phyloP scores from a whole-genome alignment of 2,797 vertebrate genomes.

The Micromesistius poutassou region DNA sequence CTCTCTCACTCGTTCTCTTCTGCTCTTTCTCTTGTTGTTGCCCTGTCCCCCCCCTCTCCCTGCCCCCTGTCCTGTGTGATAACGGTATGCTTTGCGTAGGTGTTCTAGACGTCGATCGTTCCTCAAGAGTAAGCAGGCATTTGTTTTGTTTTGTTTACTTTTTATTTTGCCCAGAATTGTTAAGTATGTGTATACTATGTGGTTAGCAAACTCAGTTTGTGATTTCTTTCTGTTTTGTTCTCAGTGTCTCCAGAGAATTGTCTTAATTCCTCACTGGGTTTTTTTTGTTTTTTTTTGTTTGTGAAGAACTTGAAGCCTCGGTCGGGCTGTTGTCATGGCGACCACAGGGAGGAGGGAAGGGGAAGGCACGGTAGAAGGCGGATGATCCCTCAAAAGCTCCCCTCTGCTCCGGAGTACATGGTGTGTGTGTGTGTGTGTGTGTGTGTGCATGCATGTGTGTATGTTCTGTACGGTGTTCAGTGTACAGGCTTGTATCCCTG shows the following conservation, averaged over 20 bases:
- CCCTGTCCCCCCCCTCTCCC: constrained; percentile 61
- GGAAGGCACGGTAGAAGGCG: constrained; percentile 35
- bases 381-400: constrained; percentile 43
- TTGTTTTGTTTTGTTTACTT: constrained; percentile 37
- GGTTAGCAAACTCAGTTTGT: constrained; percentile 76
- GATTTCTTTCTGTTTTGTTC: constrained; percentile 61
- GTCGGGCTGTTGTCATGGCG: constrained; percentile 50
- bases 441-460: neutral
- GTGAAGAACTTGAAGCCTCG: constrained; percentile 56
- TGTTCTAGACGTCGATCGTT: constrained; percentile 70
- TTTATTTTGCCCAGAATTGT: constrained; percentile 50
- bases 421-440: neutral
- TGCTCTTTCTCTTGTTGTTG: constrained; percentile 49
- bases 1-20: constrained; percentile 39
- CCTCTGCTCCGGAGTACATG: constrained; percentile 27
- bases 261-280: constrained; percentile 18
- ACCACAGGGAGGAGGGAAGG: constrained; percentile 14
- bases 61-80: constrained; percentile 56
- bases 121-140: constrained; percentile 67
- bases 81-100: constrained; percentile 74
- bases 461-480: neutral
- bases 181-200: constrained; percentile 71
- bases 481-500: neutral
- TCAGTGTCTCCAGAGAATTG: constrained; percentile 59
- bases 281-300: constrained; percentile 39